Conservation (phyloP, 2,113 vertebrate species). For the Alethe castanea region DNA sequence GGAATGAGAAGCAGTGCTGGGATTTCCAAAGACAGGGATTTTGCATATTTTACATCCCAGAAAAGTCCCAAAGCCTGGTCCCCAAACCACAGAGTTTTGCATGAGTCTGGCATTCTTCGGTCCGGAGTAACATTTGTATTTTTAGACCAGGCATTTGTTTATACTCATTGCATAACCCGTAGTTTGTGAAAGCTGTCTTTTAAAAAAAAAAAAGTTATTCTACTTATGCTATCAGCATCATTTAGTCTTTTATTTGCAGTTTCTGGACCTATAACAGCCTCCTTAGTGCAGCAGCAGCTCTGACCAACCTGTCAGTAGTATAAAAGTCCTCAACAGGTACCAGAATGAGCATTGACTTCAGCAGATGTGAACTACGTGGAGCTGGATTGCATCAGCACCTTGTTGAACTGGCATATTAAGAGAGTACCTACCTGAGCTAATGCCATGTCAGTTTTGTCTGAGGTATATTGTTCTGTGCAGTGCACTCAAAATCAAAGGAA, state of each 20-base stretch:
- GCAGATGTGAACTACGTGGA: background rate
- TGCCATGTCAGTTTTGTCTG: background rate
- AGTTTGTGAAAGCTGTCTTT: background rate
- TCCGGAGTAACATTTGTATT: background rate
- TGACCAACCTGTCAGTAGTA: background rate
- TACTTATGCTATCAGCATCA: background rate
- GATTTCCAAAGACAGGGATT: background rate
- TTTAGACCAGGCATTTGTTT: background rate
- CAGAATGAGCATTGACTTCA: background rate
- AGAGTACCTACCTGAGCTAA: background rate
- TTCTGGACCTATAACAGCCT: background rate
- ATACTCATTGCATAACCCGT: background rate
- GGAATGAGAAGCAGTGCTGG: background rate
- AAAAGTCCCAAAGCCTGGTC: background rate
- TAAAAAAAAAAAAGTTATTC: background rate
- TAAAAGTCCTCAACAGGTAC: background rate
- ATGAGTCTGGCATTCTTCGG: background rate
- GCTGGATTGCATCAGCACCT: background rate
- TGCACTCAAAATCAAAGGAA: background rate
- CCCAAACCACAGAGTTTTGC: background rate
- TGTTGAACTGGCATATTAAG: background rate
- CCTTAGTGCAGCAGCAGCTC: background rate
- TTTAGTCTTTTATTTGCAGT: background rate
- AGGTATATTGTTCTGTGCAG: background rate
- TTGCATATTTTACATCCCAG: background rate